A percentile compares a stretch with the other conserved stretches of the same genome.
These are phyloP conservation scores for Disparrhopalites patrizii DNA, from an alignment of 2,888 invertebrate genomes.

Conservation along the genomic window DNA sequence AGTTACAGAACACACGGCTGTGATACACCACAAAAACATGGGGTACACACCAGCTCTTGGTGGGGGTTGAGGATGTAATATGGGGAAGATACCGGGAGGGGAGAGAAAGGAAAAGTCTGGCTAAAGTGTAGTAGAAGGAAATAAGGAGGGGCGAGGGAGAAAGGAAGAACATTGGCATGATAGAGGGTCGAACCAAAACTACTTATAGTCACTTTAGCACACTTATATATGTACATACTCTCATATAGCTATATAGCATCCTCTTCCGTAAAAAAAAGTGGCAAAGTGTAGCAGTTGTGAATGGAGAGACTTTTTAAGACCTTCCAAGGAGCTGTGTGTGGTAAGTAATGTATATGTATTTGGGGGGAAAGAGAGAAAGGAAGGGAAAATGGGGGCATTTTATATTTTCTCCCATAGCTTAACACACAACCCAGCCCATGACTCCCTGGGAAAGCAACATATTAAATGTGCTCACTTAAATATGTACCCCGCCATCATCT, in stretches of 20 bases:
- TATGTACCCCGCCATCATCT: neutral
- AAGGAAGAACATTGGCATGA: neutral
- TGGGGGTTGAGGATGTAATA: too few species aligned
- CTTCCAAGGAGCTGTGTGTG: neutral
- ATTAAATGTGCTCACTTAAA: neutral
- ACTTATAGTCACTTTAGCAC: slow-evolving; percentile 12
- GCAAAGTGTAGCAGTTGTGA: neutral
- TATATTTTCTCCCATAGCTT: too few species aligned
- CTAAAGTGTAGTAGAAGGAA: neutral
- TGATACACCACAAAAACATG: slow-evolving; percentile 6
- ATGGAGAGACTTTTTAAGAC: neutral
- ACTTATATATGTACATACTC: neutral
- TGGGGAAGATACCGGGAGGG: neutral
- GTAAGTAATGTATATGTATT: too few species aligned
- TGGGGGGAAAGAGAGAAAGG: too few species aligned
- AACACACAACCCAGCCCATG: too few species aligned
- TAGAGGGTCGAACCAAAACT: slow-evolving; percentile 14
- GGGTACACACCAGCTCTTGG: too few species aligned
- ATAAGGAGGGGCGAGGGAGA: neutral
- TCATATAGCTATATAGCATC: neutral
- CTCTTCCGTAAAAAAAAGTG: too few species aligned
- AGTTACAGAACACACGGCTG: too few species aligned
- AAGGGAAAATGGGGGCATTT: too few species aligned
- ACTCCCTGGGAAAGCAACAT: neutral
- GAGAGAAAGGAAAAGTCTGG: neutral